Percentiles rank a stretch among this genome's conserved stretches.
Evolutionary conservation across 2,113 vertebrate genomes (phyloP).

Genomic region (Thermophis baileyi): DNA sequence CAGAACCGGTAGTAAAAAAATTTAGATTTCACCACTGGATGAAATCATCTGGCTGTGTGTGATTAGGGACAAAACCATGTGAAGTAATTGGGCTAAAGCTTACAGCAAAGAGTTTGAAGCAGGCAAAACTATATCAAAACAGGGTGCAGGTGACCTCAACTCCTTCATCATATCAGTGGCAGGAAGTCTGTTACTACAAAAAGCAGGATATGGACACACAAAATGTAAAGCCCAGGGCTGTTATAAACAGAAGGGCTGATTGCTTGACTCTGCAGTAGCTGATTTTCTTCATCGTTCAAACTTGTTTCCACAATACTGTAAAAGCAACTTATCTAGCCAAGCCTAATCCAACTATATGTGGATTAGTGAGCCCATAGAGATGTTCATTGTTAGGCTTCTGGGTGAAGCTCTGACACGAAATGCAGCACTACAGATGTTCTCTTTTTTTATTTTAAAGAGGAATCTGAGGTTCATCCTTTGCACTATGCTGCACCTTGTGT

Average conservation of each 20-base stretch:
- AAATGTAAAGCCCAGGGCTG: not conserved
- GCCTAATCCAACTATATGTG: not conserved
- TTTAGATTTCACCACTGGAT: too few species aligned
- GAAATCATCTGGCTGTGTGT: not conserved
- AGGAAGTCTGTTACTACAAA: not conserved
- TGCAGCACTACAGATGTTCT: not conserved
- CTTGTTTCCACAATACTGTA: not conserved
- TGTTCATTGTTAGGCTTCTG: not conserved
- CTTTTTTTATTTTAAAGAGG: not conserved
- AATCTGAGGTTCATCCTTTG: not conserved
- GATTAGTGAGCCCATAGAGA: not conserved
- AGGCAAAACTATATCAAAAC: not conserved
- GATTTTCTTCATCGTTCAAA: not conserved
- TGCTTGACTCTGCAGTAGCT: not conserved
- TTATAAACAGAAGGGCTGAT: not conserved
- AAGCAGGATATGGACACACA: not conserved
- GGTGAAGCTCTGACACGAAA: not conserved
- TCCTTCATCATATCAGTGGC: not conserved
- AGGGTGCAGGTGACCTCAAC: not conserved
- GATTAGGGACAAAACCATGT: not conserved
- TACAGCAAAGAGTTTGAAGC: not conserved
- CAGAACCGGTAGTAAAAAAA: too few species aligned
- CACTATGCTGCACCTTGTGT: not conserved
- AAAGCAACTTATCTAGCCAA: not conserved
- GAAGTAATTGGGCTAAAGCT: not conserved